Base-by-base conservation (phyloP, 1,140 invertebrate species). In the Leptinotarsa texana region DNA sequence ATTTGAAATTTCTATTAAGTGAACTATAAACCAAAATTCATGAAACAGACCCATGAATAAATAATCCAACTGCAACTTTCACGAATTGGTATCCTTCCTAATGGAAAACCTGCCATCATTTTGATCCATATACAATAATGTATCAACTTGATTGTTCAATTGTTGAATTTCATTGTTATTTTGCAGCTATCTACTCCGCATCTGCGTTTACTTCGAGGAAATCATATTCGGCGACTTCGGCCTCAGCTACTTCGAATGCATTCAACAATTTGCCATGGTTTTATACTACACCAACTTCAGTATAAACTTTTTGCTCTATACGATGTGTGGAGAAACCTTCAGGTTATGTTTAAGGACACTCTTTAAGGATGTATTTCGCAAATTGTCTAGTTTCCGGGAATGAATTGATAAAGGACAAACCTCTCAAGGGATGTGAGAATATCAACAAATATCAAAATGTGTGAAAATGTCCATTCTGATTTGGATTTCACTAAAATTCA, bases 221-320 rank as follows among this genome's bases (percentile, higher is more conserved):
- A 73, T 75, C 2, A 17, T 79, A 33, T 74, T 65, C 66, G 69
- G 77, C 15, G 69, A 72, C 69, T 18, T 69, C 2, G 68, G 82
- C 72, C 51, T 83, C 63, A 61, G 76, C 57, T 73, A 72, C 17
- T 42, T 84, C 15, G 89, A 80, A 84, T 83, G 87, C 33, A 84
- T 88, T 0, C 82, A 89, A 27, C 91, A 92, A 77, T 88, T 90
- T 85, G 84, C 75, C 33, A 82, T 82, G 81, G 69, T 83, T 17
- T 85, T 93, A n/a, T 95, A 93, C 84, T 89, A 94, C 79, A 92
- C 92, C 11, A 95, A 95, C 85, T 95, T 95, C 81, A 92, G 92
- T 66, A 93, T 95, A 66, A 95, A 95, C 87, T 95, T 96, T 84
- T 87, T 93, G n/a, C 87, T 96, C 18, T 96, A 96, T 85, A 94